phyloP scores from a whole-genome alignment of 2,113 vertebrate genomes.

The Herpetotheres cachinnans region DNA sequence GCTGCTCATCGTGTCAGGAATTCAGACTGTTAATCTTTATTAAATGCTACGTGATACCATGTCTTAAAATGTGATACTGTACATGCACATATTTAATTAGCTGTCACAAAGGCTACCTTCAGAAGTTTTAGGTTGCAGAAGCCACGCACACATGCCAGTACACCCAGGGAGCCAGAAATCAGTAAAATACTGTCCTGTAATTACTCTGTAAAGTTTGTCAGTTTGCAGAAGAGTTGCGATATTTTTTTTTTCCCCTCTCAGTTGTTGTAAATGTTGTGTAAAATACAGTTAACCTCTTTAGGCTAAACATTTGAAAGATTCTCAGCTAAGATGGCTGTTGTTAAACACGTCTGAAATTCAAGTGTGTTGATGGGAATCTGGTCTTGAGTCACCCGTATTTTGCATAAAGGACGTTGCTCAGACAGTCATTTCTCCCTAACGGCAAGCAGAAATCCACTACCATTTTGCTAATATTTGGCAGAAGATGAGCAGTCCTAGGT shows the following conservation, averaged over 20 bases:
- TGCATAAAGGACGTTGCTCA: fast-evolving
- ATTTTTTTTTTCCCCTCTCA: fast-evolving
- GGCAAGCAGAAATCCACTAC: background rate
- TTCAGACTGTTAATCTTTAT: background rate
- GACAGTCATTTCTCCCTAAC: background rate
- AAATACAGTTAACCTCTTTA: background rate
- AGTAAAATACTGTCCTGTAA: background rate
- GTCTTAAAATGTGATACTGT: slow-evolving; percentile 26
- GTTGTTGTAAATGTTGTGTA: background rate
- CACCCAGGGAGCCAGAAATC: background rate
- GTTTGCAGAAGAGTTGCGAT: background rate
- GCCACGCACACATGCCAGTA: background rate
- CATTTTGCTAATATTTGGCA: background rate
- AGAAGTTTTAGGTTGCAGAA: background rate
- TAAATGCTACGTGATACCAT: background rate
- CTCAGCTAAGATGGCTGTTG: background rate
- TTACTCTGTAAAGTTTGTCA: background rate
- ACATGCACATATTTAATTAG: background rate
- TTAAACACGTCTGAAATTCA: background rate
- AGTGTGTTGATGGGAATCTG: background rate
- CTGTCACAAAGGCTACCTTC: slow-evolving; percentile 13
- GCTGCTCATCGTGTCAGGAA: background rate
- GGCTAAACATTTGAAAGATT: background rate
- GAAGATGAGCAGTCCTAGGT: background rate
- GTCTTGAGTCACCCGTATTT: fast-evolving